Evolutionary conservation across 2,113 vertebrate species (phyloP), one percentile per base, ranked within the genome.

Genomic region (Brachionichthys hirsutus): DNA sequence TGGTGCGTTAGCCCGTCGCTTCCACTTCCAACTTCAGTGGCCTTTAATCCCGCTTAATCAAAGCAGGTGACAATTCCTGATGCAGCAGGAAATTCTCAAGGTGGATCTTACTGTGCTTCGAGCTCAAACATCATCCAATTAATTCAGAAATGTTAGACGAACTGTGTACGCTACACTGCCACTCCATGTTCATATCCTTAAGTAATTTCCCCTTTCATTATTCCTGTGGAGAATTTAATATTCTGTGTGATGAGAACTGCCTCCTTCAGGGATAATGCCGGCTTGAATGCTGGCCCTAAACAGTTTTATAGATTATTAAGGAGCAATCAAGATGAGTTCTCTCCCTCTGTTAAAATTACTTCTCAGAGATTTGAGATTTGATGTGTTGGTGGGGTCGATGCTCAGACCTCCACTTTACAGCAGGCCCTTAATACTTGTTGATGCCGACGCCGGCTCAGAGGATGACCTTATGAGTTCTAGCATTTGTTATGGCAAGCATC

Each of bases 221-320:
- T 82, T 83, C 82, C 78, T 80, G 75, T 47, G 63, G 78, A 74
- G 76, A 82, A 82, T 87, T 73, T 85, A 86, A 84, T 85, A 89
- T 85, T 83, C 63, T 67, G 67, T 74, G 70, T 85, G 83, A 87
- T 85, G 79, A 84, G 73, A 74, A 54, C 55, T 8, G 77, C 75
- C 77, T 85, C 82, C 84, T 82, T 80, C 19, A 85, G 83, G 78
- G 74, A 81, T 70, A 63, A 80, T 73, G 48, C 54, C 30, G 41
- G 47, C 62, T 69, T 79, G 70, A 73, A 68, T 57, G 38, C 67
- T 62, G 73, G 59, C 66, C 73, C 74, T 74, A 66, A 76, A 72
- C 77, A 78, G 60, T 82, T 85, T 82, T 87, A 80, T 86, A 76
- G 75, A 85, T 83, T 81, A 70, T 80, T 73, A 64, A 65, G 59